A percentile compares a stretch with the other conserved stretches of the same genome.
Evolutionary conservation across 1,140 invertebrate genomes (phyloP).

Genomic region (Dendroctonus valens): DNA sequence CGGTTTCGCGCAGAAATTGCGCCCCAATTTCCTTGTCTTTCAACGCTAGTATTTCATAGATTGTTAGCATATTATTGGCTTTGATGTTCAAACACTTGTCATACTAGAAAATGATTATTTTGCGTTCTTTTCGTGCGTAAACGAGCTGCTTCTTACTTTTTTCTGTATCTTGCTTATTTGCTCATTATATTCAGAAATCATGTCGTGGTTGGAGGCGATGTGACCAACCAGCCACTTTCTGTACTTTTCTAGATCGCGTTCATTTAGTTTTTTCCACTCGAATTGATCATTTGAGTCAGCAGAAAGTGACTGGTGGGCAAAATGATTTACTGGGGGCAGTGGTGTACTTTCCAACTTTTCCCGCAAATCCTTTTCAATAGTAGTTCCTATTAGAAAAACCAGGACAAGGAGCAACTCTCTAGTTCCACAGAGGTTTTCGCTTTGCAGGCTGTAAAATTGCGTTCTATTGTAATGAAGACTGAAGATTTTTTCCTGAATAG

Average conservation of each 20-base stretch:
- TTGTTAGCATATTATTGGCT: conserved; percentile 9
- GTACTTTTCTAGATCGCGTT: conserved; percentile 21
- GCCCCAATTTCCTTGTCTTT: conserved; percentile 9
- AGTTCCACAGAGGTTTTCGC: conserved; percentile 7
- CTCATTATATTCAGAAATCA: conserved; percentile 17
- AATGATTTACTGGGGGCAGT: no score
- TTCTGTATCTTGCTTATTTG: conserved; percentile 16
- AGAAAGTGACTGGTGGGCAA: no score
- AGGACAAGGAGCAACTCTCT: conserved; percentile 22
- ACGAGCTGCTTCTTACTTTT: conserved; percentile 12
- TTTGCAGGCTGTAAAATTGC: conserved; percentile 1
- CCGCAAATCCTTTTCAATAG: not conserved
- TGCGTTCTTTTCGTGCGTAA: not conserved
- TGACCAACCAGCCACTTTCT: conserved; percentile 22
- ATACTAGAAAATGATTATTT: conserved; percentile 18
- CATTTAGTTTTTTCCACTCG: conserved; percentile 13
- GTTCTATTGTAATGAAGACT: conserved; percentile 18
- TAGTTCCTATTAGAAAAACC: conserved; percentile 9
- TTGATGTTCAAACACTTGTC: conserved; percentile 23
- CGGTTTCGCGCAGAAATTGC: conserved; percentile 18
- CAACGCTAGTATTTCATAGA: conserved; percentile 27
- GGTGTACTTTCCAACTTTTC: conserved; percentile 4
- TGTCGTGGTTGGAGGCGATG: conserved; percentile 18
- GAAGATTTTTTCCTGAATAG: conserved; percentile 2
- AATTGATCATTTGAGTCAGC: not conserved